Evolutionary conservation across 2,888 invertebrate species (phyloP).

Genomic region (Nebria brevicollis): DNA sequence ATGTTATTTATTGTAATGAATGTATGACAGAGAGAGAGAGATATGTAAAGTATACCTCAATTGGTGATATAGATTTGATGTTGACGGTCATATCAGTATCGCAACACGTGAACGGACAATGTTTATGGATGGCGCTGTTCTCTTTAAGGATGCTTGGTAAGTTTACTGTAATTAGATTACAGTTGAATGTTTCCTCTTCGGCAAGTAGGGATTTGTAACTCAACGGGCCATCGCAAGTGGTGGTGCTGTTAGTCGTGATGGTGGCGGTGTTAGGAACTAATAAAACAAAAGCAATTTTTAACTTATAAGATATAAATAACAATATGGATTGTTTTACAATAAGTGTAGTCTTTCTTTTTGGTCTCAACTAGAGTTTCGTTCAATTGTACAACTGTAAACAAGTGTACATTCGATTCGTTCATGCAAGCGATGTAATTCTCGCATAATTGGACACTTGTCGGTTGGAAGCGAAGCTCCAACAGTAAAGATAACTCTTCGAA

Average conservation of each 20-base stretch:
- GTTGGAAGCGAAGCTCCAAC: constrained; percentile 72
- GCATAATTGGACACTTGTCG: constrained; percentile 69
- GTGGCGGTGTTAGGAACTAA: too few species aligned
- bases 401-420: constrained; percentile 59
- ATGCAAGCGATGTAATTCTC: constrained; percentile 76
- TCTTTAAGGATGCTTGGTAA: constrained; percentile 61
- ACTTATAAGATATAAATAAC: too few species aligned
- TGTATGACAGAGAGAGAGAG: too few species aligned
- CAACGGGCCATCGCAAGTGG: constrained; percentile 53
- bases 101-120: constrained; percentile 61
- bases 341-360: constrained; percentile 2
- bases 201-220: constrained; percentile 58
- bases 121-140: constrained; percentile 61
- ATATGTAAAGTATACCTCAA: constrained; percentile 53
- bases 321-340: background rate
- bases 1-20: too few species aligned
- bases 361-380: background rate
- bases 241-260: too few species aligned
- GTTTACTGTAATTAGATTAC: constrained; percentile 60
- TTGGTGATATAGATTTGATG: constrained; percentile 61
- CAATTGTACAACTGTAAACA: constrained; percentile 34
- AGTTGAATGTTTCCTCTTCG: constrained; percentile 54
- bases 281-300: too few species aligned
- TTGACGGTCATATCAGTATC: constrained; percentile 63
- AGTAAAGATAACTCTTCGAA: constrained; percentile 75